phyloP scores from a whole-genome alignment of 2,113 vertebrate species.

The Turnix velox region DNA sequence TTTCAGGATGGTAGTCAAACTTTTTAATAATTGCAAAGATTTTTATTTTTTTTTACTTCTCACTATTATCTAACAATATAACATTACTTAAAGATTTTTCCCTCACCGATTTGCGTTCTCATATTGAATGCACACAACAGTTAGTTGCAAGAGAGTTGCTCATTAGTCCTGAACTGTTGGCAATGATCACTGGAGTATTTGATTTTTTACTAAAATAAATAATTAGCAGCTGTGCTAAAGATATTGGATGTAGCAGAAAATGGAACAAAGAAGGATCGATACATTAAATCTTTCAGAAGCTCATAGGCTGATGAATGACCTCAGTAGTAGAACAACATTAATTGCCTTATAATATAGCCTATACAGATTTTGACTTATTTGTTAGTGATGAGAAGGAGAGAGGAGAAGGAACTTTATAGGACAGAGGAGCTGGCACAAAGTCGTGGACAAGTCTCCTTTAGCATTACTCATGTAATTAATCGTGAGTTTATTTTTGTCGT shows the following conservation, averaged over 20 bases:
- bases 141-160: constrained; percentile 6
- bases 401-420: neutral
- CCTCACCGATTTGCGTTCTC: neutral
- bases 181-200: constrained; percentile 30
- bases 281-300: neutral
- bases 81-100: neutral
- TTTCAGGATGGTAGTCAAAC: neutral
- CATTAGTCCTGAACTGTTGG: constrained; percentile 12
- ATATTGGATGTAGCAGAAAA: neutral
- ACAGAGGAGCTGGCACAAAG: neutral
- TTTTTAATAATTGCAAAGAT: constrained; percentile 7
- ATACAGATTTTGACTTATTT: neutral
- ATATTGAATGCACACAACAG: neutral
- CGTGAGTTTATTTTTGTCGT: neutral
- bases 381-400: neutral
- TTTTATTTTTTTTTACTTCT: neutral
- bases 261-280: neutral
- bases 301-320: neutral
- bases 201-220: constrained; percentile 42
- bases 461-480: neutral
- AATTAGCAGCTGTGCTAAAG: constrained; percentile 2
- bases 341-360: neutral
- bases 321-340: neutral
- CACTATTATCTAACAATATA: neutral
- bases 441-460: neutral